Evolutionary conservation across 2,797 vertebrate species (phyloP), one percentile per base, ranked within the genome.

Genomic region (Oreochromis grahami): DNA sequence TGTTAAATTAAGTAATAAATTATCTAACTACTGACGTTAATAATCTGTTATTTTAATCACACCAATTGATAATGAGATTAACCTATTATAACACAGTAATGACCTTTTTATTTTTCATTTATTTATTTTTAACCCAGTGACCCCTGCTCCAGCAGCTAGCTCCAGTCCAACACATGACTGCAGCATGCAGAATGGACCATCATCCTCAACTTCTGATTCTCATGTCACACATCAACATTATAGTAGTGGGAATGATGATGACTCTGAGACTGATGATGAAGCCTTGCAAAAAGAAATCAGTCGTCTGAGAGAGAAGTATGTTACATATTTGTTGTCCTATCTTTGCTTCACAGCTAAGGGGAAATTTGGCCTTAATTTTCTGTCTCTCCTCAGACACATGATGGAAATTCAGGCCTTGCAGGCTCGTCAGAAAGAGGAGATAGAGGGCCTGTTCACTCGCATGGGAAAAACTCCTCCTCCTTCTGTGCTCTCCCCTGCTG

Each of bases 171-270:
- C 82, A 7, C 86, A 87, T 29, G 72, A 79, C 38, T 85, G 83
- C 78, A 76, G 78, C 52, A 4, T 88, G 72, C 93, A 93, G 84
- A 94, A 93, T 5, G 88, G 95, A 52, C 90, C 91, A 8, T 87
- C 84, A 2, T 95, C 94, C 41, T 91, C 93, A 94, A 95, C 84
- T 90, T 87, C 91, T 19, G 93, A 92, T 43, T 86, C 90, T 91
- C 96, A 14, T 87, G 94, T 81, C 87, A 95, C 97, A 78, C 97
- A 96, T 1, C 95, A 95, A 84, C 96, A 96, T 90, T 97, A 97
- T 84, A 99, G 98, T 87, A 98, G 99, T 94, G 98, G 98, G 94
- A 98, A 98, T 0, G 98, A 99, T 77, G 98, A 98, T 0, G 98
- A 98, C 87, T 99, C 98, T 0, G 98, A 97, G 83, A 91, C 94